phyloP scores from a whole-genome alignment of 2,888 invertebrate genomes.

The Dermolepida albohirtum region DNA sequence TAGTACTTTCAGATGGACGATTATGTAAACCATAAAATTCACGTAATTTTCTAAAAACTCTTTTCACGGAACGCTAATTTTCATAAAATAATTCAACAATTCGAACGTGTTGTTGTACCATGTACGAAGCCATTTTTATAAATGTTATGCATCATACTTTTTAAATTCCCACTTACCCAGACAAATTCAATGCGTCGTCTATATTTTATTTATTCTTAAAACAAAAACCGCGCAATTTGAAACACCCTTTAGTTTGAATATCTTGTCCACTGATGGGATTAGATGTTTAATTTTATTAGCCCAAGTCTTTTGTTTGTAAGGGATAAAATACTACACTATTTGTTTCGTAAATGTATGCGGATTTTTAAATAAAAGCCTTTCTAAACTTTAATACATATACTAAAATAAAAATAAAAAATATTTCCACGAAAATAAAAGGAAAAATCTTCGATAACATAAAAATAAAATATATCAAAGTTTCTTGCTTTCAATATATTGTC shows the following conservation, averaged over 20 bases:
- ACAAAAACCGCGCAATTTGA: neutral
- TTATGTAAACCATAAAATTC: slow-evolving; percentile 2
- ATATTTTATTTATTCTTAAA: neutral
- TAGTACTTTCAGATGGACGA: neutral
- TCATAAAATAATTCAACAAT: slow-evolving; percentile 3
- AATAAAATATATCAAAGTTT: no score
- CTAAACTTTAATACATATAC: no score
- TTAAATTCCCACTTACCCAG: neutral
- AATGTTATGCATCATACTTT: neutral
- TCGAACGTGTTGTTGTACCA: neutral
- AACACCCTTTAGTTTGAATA: neutral
- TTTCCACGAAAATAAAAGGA: no score
- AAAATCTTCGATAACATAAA: no score
- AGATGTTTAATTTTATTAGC: no score
- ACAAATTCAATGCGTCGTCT: slow-evolving; percentile 4
- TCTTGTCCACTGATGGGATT: no score
- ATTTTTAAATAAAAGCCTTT: no score
- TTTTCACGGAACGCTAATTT: slow-evolving; percentile 2
- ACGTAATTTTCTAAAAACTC: slow-evolving; percentile 3
- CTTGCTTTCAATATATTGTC: no score
- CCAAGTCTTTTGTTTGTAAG: no score
- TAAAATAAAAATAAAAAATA: no score
- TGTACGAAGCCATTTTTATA: neutral
- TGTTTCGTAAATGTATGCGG: no score
- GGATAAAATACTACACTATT: no score